Evolutionary conservation across 2,797 vertebrate species (phyloP), one percentile per base, ranked within the genome.

Genomic region (Fistularia commersonii): DNA sequence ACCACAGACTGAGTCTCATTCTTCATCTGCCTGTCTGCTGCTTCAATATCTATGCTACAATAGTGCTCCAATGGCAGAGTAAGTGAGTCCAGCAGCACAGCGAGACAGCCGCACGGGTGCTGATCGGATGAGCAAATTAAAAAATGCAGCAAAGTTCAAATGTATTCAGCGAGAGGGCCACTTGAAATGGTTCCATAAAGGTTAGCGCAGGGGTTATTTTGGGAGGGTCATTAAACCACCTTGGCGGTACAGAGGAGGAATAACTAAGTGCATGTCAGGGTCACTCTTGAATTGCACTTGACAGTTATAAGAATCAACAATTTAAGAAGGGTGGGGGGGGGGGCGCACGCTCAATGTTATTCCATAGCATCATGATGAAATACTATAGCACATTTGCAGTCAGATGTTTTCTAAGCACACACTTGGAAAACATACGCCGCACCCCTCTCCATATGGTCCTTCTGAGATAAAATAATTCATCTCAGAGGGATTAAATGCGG

Each of bases 11-110:
- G 86, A 87, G 81, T 81, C 86, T 85, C 89, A 90, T 91, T 90
- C 90, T 90, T 92, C 90, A 91, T 90, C 88, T 88, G 82, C 83
- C 86, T 87, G 88, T 86, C 89, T 82, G 79, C 81, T 81, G 85
- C 82, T 75, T 87, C 81, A 66, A 85, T 82, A 85, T 86, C 84
- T 74, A 76, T 61, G 69, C 82, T 60, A 65, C 70, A 63, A 69
- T 59, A 65, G 71, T 54, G 67, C 81, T 83, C 79, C 75, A 68
- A 69, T 71, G 69, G 83, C 79, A 74, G 81, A 76, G 81, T 41
- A 65, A 78, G 80, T 56, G 80, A 83, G 81, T 86, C 79, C 75
- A 59, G 74, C 64, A 66, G 69, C 72, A 57, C 50, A 65, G 69
- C 51, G 38, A 77, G 81, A 77, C 82, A 79, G 85, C 69, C 73